Base-by-base conservation (phyloP, 2,888 invertebrate species). In the Lottia gigantea region DNA sequence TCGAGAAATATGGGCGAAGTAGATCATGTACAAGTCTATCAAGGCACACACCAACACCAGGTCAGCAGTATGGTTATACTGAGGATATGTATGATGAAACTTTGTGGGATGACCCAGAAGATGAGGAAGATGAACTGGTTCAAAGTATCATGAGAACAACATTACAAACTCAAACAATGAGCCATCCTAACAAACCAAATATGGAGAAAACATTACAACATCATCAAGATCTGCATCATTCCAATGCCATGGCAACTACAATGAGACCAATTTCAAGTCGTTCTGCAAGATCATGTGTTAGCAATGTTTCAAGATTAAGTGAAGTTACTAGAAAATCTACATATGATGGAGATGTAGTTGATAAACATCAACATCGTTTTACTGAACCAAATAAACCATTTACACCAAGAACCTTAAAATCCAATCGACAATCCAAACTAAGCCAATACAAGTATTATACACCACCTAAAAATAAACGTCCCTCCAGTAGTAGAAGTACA, bases 361-460 rank as follows among this genome's bases (percentile, higher is more conserved):
- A 86, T 16, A 85, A 80, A 55, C 77, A 83, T 31, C 70, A 81
- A 15, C 82, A 87, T 70, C 81, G 78, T 31, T 88, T 87, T 71
- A 88, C 86, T 11, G 83, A 87, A 63, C 80, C 82, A 23, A 81
- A 81, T 25, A 84, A 85, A 69, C 84, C 87, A 15, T 88, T 88
- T 73, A 85, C 86, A 8, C 88, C 88, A 19, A 74, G 88, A 61
- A 86, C 85, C 23, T 78, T 87, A 15, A 85, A 84, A 72, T 80
- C 80, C 40, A 85, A 85, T 68, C 73, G 81, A n/a, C 73, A 78
- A 45, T 88, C 88, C 11, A 77, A 79, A 55, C 76, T 88, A 65
- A 83, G 80, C 65, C 76, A 83, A 68, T 85, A 84, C 68, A 86
- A 86, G 71, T 86, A 84, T 72, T 87, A 87, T 80, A 86, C 81